Evolutionary conservation across 2,888 invertebrate species (phyloP).

Genomic region (Margaritifera margaritifera): DNA sequence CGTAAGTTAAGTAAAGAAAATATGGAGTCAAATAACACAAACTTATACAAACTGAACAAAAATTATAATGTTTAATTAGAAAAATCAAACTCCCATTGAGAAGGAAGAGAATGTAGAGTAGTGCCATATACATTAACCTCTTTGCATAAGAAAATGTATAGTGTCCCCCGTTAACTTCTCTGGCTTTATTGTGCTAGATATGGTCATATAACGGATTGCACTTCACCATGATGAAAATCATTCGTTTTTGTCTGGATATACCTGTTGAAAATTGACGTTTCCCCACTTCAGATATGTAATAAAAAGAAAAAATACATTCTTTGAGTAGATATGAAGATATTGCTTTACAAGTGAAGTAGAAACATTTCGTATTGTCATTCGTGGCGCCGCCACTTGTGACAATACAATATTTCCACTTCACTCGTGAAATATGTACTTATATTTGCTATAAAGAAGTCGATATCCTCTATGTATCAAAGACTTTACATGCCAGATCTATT

Average conservation of each 20-base stretch:
- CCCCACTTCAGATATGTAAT: slow-evolving; percentile 32
- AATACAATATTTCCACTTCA: slow-evolving; percentile 89
- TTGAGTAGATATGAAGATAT: slow-evolving; percentile 46
- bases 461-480: no score
- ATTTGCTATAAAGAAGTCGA: no score
- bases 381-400: no score
- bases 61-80: no score
- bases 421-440: not conserved
- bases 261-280: slow-evolving; percentile 6
- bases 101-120: no score
- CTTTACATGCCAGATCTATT: no score
- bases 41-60: no score
- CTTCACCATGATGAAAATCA: slow-evolving; percentile 45
- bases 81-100: no score
- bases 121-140: slow-evolving; percentile 43
- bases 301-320: slow-evolving; percentile 46
- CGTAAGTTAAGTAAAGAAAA: no score
- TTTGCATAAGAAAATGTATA: slow-evolving; percentile 68
- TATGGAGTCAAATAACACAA: no score
- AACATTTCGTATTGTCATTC: slow-evolving; percentile 88
- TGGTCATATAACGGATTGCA: slow-evolving; percentile 42
- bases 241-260: no score
- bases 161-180: slow-evolving; percentile 18
- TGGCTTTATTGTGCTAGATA: slow-evolving; percentile 7
- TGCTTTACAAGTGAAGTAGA: slow-evolving; percentile 45